Percentiles rank a stretch among this genome's conserved stretches.
Conservation (phyloP, 2,797 vertebrate genomes). For the Phylloscopus collybita region DNA sequence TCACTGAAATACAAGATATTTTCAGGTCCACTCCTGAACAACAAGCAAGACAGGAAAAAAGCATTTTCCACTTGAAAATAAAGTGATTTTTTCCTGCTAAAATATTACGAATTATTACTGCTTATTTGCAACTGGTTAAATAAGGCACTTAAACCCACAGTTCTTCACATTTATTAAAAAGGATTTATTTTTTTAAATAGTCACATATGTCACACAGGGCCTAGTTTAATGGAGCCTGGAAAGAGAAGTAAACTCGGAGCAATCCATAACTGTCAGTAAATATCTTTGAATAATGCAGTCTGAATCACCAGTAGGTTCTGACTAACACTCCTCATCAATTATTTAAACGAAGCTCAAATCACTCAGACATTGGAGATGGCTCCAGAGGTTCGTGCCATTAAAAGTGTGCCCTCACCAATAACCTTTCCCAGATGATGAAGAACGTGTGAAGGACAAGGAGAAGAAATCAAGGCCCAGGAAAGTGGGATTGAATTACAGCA, state of each 20-base stretch:
- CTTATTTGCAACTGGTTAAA: background rate
- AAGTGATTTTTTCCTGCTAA: background rate
- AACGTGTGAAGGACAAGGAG: conserved; percentile 38
- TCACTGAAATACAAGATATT: background rate
- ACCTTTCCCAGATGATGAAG: conserved; percentile 14
- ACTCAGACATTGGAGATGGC: conserved; percentile 74
- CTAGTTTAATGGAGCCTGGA: background rate
- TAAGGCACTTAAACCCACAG: background rate
- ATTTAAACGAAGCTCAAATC: conserved; percentile 81
- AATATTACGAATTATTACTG: background rate
- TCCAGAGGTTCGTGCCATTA: conserved; percentile 78
- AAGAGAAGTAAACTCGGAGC: background rate
- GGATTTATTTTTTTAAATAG: background rate
- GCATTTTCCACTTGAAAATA: background rate
- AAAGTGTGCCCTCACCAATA: conserved; percentile 52
- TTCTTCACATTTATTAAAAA: background rate
- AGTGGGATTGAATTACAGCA: background rate
- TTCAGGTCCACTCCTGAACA: background rate
- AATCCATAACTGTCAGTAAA: background rate
- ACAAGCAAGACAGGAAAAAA: background rate
- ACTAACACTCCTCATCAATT: conserved; percentile 75
- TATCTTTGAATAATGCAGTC: conserved; percentile 43
- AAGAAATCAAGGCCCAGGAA: background rate
- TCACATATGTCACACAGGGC: background rate
- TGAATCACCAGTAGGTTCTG: conserved; percentile 35